Evolutionary conservation across 1,140 invertebrate species (phyloP), one percentile per base, ranked within the genome.

Genomic region (Platorchestia sp.): DNA sequence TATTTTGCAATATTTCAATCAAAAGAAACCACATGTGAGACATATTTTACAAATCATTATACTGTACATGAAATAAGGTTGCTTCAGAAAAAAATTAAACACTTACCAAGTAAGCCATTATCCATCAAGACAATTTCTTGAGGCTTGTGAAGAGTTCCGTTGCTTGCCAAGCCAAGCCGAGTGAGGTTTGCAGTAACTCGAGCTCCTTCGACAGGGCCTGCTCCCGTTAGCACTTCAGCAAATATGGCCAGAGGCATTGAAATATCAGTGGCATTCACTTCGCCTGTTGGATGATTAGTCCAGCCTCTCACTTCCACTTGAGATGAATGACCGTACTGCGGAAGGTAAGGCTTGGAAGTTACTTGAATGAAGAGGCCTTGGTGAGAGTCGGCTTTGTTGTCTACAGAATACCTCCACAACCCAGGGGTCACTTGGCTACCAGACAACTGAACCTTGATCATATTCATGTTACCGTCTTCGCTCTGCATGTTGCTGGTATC

Each of bases 401-500:
- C 96, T 0, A 96, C 95, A 53, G 96, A 96, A 95, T 96, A 96
- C 14, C 93, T 87, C 96, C 96, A 96, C 19, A 96, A 87, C 27
- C 96, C 96, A 16, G 95, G 95, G 10, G 95, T 95, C 40, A 95
- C 96, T 95, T 96, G 96, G 19, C 95, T 96, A 40, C 95, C 96
- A 43, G 91, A 93, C 45, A 96, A 59, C 27, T 95, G 96, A 53
- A 96, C 96, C 0, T 95, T 96, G 95, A 96, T 96, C 96, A 96
- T 96, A 95, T 96, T 96, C 53, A 96, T 96, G 87, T 96, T 96
- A 45, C 86, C 96, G n/a, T 96, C 96, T 95, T 96, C 96, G 6
- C 91, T 96, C 75, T 96, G 96, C 96, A 96, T 96, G 95, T 96
- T 96, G 45, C 95, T 95, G 42, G 96, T 96, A 95, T 96, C 96